phyloP scores from a whole-genome alignment of 2,113 vertebrate species.

The Falcunculus frontatus region DNA sequence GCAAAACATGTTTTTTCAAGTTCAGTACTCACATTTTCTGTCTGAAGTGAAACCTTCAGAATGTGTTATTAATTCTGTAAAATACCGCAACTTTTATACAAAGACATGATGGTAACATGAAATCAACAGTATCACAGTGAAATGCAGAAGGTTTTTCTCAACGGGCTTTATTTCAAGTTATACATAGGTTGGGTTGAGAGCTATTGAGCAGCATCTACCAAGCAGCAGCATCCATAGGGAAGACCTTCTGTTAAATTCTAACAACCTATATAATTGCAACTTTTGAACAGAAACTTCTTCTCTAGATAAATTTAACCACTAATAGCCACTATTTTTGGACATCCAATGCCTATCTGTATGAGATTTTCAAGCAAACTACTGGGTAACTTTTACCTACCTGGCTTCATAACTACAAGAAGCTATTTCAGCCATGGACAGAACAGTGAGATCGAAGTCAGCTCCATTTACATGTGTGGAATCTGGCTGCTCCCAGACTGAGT shows the following conservation, averaged over 20 bases:
- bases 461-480: conserved; percentile 72
- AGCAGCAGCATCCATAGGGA: background rate
- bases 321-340: background rate
- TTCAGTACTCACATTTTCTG: background rate
- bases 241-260: background rate
- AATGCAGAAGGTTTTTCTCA: background rate
- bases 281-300: background rate
- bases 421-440: conserved; percentile 95
- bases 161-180: background rate
- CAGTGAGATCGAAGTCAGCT: conserved; percentile 66
- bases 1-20: background rate
- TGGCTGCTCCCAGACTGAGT: conserved; percentile 71
- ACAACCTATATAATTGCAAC: background rate
- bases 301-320: background rate
- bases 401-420: conserved; percentile 98
- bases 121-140: background rate
- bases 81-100: background rate
- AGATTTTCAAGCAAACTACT: background rate
- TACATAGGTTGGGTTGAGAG: background rate
- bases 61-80: background rate
- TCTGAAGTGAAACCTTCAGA: background rate
- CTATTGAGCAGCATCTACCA: background rate
- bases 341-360: background rate
- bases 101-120: background rate
- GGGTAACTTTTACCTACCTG: conserved; percentile 76